Conservation (phyloP, 2,888 invertebrate genomes). For the Dicranocentrus wangi region DNA sequence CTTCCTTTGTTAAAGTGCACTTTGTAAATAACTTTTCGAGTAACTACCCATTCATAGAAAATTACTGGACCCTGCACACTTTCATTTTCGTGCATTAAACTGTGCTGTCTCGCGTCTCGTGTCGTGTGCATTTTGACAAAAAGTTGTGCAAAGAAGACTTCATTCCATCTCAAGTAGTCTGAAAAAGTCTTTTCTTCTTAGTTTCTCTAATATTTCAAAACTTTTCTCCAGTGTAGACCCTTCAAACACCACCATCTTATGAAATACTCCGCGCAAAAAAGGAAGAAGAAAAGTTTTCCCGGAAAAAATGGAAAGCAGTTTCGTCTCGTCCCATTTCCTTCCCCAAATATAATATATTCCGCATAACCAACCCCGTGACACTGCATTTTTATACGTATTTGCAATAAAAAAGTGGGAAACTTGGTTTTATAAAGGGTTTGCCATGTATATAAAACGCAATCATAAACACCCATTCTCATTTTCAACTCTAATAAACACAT, state of each 20-base stretch:
- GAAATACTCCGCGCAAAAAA: no score
- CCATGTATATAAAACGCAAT: no score
- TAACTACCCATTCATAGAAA: slow-evolving; percentile 19
- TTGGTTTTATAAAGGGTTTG: no score
- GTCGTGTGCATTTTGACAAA: neutral
- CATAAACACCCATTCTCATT: slow-evolving; percentile 21
- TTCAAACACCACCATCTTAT: slow-evolving; percentile 7
- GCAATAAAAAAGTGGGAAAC: neutral
- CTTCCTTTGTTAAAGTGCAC: no score
- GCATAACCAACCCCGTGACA: no score
- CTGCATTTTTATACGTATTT: neutral
- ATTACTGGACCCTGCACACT: slow-evolving; percentile 6
- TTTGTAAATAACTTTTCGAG: no score
- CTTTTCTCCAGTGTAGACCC: slow-evolving; percentile 22
- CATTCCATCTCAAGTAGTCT: neutral
- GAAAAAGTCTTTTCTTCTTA: slow-evolving; percentile 14
- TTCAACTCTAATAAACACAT: slow-evolving; percentile 22
- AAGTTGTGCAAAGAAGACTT: neutral
- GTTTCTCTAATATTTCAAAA: slow-evolving; percentile 4
- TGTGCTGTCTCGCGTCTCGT: neutral
- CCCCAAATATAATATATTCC: neutral
- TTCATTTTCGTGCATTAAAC: neutral
- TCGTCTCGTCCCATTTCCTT: slow-evolving; percentile 22
- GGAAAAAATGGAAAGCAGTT: neutral
- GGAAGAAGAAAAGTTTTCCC: slow-evolving; percentile 16